Conservation (phyloP, 2,797 vertebrate genomes). For the Amblyraja radiata region DNA sequence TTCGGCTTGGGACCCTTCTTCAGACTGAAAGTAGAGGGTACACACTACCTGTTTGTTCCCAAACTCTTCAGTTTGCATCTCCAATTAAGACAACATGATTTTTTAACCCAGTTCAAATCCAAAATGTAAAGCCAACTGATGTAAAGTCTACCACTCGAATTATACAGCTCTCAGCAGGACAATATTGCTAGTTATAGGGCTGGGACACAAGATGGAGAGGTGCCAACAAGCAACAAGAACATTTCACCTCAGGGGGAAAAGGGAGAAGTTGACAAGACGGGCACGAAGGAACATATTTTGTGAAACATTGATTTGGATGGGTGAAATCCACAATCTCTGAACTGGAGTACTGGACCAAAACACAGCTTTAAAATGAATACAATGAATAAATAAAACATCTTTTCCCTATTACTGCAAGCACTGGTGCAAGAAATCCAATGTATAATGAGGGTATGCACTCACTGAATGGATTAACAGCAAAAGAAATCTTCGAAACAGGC, state of each 20-base stretch:
- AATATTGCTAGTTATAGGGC: background rate
- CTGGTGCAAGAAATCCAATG: slow-evolving; percentile 26
- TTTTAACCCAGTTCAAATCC: background rate
- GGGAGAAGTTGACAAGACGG: background rate
- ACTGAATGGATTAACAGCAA: slow-evolving; percentile 29
- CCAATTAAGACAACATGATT: slow-evolving; percentile 18
- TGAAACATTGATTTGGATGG: slow-evolving; percentile 36
- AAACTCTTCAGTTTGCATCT: background rate
- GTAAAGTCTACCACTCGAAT: background rate
- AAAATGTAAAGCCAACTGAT: background rate
- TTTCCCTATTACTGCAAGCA: slow-evolving; percentile 32
- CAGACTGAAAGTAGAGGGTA: too few relatives aligned
- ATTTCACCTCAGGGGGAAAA: slow-evolving; percentile 20
- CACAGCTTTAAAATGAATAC: slow-evolving; percentile 25
- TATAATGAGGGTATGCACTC: slow-evolving; percentile 29
- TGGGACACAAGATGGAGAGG: background rate
- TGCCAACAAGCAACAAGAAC: background rate
- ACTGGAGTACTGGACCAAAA: slow-evolving; percentile 23
- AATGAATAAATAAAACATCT: slow-evolving; percentile 36
- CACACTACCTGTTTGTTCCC: background rate
- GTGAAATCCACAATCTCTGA: slow-evolving; percentile 22
- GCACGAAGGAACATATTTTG: slow-evolving; percentile 30
- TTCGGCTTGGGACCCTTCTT: too few relatives aligned
- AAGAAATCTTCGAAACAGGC: slow-evolving; percentile 14
- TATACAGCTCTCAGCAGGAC: background rate